phyloP scores from a whole-genome alignment of 1,140 invertebrate species.

The Telenomus remus region DNA sequence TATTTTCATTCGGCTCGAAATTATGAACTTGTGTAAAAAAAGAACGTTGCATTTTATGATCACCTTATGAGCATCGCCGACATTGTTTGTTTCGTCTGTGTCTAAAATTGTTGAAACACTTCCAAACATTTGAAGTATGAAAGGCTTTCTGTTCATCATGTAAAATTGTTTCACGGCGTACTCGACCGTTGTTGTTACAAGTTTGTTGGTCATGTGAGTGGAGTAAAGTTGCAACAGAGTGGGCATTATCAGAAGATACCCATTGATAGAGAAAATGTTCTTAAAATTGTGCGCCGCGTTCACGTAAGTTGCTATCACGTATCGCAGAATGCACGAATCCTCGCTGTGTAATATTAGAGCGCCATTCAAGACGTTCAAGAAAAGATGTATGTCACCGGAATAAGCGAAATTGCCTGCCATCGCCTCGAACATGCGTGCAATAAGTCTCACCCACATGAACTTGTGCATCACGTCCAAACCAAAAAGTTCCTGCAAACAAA shows the following conservation, averaged over 20 bases:
- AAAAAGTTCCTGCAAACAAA: constrained; percentile 83
- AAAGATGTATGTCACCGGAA: constrained; percentile 97
- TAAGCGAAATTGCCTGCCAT: constrained; percentile 99
- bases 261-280: constrained; percentile 98
- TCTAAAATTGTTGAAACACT: constrained; percentile 97
- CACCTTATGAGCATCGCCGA: constrained; percentile 93
- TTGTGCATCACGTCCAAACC: constrained; percentile 98
- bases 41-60: background rate
- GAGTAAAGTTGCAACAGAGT: constrained; percentile 97
- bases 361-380: constrained; percentile 98
- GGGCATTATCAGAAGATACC: constrained; percentile 98
- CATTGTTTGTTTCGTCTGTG: constrained; percentile 89
- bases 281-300: constrained; percentile 99
- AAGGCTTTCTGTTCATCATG: constrained; percentile 97
- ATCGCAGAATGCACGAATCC: constrained; percentile 95
- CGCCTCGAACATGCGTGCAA: constrained; percentile 97
- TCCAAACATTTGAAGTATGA: constrained; percentile 99
- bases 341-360: constrained; percentile 97
- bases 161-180: constrained; percentile 99
- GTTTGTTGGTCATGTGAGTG: constrained; percentile 96
- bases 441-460: constrained; percentile 98
- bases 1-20: background rate
- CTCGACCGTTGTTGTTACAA: constrained; percentile 96
- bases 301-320: constrained; percentile 97
- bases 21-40: background rate